phyloP scores from a whole-genome alignment of 2,888 invertebrate species.

The Rosalia funebris region DNA sequence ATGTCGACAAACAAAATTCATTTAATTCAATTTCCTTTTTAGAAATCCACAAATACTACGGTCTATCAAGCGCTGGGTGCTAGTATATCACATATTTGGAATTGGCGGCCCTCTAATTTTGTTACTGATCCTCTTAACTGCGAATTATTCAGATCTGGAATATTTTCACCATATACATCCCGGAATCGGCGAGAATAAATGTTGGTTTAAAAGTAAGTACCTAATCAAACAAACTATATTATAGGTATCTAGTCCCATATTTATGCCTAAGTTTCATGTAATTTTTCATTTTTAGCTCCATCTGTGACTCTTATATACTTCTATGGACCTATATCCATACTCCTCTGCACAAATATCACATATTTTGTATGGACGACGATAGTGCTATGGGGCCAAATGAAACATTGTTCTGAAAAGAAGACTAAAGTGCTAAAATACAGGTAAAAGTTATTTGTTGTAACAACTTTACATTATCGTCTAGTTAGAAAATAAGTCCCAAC shows the following conservation, averaged over 20 bases:
- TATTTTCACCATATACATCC: conserved; percentile 45
- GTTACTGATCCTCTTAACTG: conserved; percentile 65
- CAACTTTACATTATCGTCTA: conserved; percentile 7
- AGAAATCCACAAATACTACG: conserved; percentile 60
- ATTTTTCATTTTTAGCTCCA: conserved; percentile 63
- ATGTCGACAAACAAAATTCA: no score
- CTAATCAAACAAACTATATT: neutral
- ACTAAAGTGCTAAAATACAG: conserved; percentile 69
- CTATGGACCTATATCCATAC: conserved; percentile 72
- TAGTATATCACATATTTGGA: conserved; percentile 69
- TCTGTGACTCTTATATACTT: conserved; percentile 73
- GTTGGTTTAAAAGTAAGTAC: conserved; percentile 74
- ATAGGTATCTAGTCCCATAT: neutral
- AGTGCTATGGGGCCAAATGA: conserved; percentile 68
- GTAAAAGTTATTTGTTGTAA: no score
- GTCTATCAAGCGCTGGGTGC: conserved; percentile 67
- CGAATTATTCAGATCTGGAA: conserved; percentile 62
- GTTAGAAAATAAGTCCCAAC: no score
- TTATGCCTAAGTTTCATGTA: neutral
- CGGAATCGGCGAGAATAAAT: conserved; percentile 66
- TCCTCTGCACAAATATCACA: conserved; percentile 69
- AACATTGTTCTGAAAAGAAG: conserved; percentile 66
- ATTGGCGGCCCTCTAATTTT: conserved; percentile 70
- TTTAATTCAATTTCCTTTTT: conserved; percentile 35
- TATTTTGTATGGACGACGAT: conserved; percentile 71